Conservation (phyloP, 2,888 invertebrate species). For the Cremastobaeus sp. region DNA sequence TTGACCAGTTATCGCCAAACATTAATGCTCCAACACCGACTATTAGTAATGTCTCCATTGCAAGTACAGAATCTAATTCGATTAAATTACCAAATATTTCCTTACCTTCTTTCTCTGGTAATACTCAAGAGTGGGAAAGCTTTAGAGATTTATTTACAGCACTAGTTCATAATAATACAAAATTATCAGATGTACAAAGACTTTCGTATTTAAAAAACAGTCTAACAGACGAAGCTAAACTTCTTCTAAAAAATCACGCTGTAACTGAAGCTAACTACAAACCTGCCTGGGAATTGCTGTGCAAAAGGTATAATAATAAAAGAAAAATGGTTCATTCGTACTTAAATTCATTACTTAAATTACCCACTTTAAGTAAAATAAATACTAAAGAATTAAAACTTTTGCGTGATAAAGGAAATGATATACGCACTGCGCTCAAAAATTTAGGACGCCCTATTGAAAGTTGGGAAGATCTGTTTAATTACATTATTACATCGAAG, state of each 20-base stretch:
- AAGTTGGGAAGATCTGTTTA: background rate
- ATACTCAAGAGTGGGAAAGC: background rate
- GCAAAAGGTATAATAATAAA: background rate
- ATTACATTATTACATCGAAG: background rate
- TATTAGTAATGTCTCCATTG: background rate
- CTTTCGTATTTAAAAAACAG: background rate
- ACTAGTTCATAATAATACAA: background rate
- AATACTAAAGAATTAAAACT: background rate
- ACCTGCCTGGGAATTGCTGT: background rate
- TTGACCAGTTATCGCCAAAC: too few relatives aligned
- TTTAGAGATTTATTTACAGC: slow-evolving; percentile 4
- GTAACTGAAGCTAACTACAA: background rate
- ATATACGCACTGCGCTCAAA: background rate
- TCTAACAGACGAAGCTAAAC: background rate
- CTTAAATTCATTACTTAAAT: background rate
- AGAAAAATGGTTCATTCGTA: background rate
- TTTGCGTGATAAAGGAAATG: background rate
- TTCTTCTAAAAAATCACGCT: background rate
- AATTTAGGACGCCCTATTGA: background rate
- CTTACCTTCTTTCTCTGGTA: background rate
- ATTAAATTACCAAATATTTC: slow-evolving; percentile 1
- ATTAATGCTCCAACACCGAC: too few relatives aligned
- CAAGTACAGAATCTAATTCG: too few relatives aligned
- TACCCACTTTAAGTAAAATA: background rate
- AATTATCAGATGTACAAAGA: background rate